Base-by-base conservation (phyloP, 2,797 vertebrate species). In the Poecilia velifera region DNA sequence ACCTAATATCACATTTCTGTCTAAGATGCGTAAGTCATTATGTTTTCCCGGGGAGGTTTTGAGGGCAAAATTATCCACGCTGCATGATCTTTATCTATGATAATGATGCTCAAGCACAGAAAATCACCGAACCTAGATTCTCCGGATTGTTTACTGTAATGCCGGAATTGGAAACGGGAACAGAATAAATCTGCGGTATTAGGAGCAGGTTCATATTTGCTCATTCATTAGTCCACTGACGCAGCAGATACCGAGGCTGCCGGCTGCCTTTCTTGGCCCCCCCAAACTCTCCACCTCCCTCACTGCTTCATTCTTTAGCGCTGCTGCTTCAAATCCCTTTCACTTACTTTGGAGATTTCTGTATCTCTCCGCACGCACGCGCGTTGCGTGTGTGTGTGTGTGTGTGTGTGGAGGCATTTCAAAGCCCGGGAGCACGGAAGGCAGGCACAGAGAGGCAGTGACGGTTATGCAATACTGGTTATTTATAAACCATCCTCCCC, bases 401-500 rank as follows among this genome's bases (percentile, higher is more conserved):
- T 82, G 71, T 62, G 57, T 85, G 80, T 90, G 83, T 89, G 89
- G 88, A 87, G 86, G 84, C 86, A 90, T 94, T 93, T 94, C 91
- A 94, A 94, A 95, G 94, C 91, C 91, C 87, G 86, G 85, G 86
- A 91, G 93, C 82, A 86, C 82, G 82, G 86, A 85, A 89, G 86
- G 87, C 86, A 90, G 88, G 82, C 92, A 82, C 88, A 86, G 83
- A 86, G 90, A 88, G 87, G 85, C 89, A 86, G 86, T 79, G 87
- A 78, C 75, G 6, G 93, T 95, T 95, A 96, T 77, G 94, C 92
- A 96, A 96, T 81, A 43, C 73, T 84, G 77, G 95, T 93, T 96
- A 96, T 96, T 96, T 96, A 96, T 96, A 95, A 95, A 94, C 88
- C 88, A 74, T 83, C 84, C 78, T 82, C 86, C 77, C 88, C 81